Evolutionary conservation across 2,888 invertebrate species (phyloP).

Genomic region (Pandemis heparana): DNA sequence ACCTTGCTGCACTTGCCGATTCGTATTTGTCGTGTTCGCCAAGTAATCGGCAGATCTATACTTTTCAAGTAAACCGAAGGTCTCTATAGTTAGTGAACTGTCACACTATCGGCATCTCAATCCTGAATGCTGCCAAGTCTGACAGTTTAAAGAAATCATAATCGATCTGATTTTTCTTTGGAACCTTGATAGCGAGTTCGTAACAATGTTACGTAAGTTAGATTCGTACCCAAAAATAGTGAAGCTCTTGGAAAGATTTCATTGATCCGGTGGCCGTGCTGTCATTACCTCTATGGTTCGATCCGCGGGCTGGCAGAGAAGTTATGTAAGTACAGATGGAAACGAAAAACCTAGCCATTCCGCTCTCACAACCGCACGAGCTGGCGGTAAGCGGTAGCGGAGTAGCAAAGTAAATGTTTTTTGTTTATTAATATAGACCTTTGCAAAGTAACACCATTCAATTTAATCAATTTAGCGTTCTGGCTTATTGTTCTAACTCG

Average conservation of each 20-base stretch:
- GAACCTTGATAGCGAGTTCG: constrained; percentile 24
- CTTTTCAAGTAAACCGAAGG: constrained; percentile 44
- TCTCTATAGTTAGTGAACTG: constrained; percentile 41
- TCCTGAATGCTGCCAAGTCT: constrained; percentile 30
- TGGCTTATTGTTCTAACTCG: too few species aligned
- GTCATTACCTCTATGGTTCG: too few species aligned
- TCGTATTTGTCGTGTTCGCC: constrained; percentile 15
- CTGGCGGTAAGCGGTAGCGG: too few species aligned
- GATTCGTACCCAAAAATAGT: background rate
- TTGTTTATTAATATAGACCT: too few species aligned
- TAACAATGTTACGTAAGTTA: constrained; percentile 23
- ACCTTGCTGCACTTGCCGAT: constrained; percentile 2
- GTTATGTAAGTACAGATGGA: too few species aligned
- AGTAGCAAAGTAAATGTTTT: too few species aligned
- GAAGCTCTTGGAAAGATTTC: background rate
- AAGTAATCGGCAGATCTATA: constrained; percentile 42
- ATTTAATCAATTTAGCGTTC: too few species aligned
- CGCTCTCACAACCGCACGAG: too few species aligned
- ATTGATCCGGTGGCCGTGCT: too few species aligned
- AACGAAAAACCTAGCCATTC: too few species aligned
- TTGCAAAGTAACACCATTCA: too few species aligned
- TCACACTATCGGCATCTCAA: constrained; percentile 39
- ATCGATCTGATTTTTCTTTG: constrained; percentile 35
- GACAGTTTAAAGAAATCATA: constrained; percentile 41
- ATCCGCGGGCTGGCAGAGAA: too few species aligned